Percentiles rank a stretch among this genome's conserved stretches.
Conservation (phyloP, 2,888 invertebrate species). For the Ommatoiulus sabulosus region DNA sequence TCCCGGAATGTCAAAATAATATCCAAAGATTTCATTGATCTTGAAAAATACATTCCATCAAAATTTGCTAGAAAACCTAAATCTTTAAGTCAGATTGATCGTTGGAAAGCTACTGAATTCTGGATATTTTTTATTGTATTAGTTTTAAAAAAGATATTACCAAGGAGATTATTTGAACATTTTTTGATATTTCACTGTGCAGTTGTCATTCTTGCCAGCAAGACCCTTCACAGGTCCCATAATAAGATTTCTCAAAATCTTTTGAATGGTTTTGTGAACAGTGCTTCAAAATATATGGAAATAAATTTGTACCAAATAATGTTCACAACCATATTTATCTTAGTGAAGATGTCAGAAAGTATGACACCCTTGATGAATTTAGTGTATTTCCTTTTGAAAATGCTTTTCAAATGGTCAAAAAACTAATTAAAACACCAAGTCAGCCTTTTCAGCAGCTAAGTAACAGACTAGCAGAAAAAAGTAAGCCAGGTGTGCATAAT, state of each 20-base stretch:
- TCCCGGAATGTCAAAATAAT: background rate
- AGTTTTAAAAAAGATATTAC: background rate
- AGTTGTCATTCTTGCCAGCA: background rate
- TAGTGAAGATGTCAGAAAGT: background rate
- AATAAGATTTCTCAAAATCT: background rate
- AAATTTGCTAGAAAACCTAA: background rate
- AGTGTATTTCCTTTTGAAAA: conserved; percentile 51
- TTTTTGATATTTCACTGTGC: conserved; percentile 38
- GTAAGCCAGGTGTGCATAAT: no score
- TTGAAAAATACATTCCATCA: background rate
- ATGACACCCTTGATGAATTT: background rate
- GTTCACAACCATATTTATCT: conserved; percentile 42
- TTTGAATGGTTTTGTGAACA: background rate
- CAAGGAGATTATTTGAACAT: background rate
- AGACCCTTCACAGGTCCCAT: background rate
- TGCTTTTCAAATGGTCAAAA: conserved; percentile 8
- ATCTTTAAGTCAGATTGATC: background rate
- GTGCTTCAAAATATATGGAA: background rate
- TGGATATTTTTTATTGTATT: background rate
- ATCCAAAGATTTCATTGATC: background rate
- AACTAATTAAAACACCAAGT: conserved; percentile 13
- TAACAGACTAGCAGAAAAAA: background rate
- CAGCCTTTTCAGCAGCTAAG: conserved; percentile 12
- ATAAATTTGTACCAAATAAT: conserved; percentile 9
- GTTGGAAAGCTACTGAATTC: conserved; percentile 26